Conservation (phyloP, 2,113 vertebrate species). For the Paralichthys olivaceus region DNA sequence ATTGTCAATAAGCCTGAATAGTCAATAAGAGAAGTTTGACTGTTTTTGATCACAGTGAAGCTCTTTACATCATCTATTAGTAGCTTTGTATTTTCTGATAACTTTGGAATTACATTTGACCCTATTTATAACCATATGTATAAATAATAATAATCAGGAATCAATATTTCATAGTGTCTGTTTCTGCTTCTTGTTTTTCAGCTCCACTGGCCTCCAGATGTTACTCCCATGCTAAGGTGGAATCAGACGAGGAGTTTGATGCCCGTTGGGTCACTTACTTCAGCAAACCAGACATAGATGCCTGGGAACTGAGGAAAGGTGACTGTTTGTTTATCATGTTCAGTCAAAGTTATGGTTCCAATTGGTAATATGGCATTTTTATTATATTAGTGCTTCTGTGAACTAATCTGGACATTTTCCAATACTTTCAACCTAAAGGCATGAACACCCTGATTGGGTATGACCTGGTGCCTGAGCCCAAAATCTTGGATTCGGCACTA, state of each 20-base stretch:
- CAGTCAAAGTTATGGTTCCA: background rate
- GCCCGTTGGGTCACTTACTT: conserved; percentile 98
- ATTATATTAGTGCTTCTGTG: background rate
- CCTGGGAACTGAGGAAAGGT: conserved; percentile 98
- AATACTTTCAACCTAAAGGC: conserved; percentile 76
- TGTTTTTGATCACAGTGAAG: too few relatives aligned
- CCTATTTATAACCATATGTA: background rate
- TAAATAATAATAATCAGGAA: background rate
- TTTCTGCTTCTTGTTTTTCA: conserved; percentile 55
- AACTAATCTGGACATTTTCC: background rate
- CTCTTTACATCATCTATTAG: background rate
- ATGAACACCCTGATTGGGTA: conserved; percentile 95
- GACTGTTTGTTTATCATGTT: background rate
- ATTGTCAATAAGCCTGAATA: too few relatives aligned
- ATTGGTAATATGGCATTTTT: background rate
- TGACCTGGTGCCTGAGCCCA: conserved; percentile 95
- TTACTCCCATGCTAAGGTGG: conserved; percentile 92
- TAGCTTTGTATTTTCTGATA: background rate
- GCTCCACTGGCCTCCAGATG: conserved; percentile 86
- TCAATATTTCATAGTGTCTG: background rate
- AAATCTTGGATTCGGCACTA: conserved; percentile 95
- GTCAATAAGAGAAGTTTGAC: too few relatives aligned
- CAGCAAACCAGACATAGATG: conserved; percentile 95
- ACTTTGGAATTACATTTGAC: background rate
- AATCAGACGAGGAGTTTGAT: conserved; percentile 97